These are phyloP conservation scores for Cosmia trapezina DNA, from an alignment of 2,888 invertebrate genomes.

Conservation along the genomic window DNA sequence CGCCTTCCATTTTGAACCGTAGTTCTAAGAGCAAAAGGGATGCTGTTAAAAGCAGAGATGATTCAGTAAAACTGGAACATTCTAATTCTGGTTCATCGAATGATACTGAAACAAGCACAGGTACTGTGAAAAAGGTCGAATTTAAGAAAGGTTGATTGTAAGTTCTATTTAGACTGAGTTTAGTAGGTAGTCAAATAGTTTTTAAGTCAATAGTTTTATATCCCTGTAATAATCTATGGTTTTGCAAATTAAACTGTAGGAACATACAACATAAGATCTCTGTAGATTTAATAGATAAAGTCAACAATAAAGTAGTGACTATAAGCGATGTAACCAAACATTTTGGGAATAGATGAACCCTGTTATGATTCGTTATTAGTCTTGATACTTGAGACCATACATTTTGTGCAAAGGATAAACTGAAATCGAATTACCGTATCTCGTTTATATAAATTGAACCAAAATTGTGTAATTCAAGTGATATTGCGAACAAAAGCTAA, in stretches of 20 bases:
- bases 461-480: background rate
- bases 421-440: background rate
- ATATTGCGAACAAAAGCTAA: background rate
- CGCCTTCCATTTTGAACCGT: constrained; percentile 78
- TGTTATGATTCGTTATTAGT: background rate
- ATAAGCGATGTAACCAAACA: background rate
- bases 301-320: constrained; percentile 1
- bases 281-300: constrained; percentile 51
- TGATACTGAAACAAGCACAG: constrained; percentile 88
- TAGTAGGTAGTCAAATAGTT: constrained; percentile 17
- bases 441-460: background rate
- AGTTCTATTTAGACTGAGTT: constrained; percentile 37
- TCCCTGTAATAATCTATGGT: constrained; percentile 12
- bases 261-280: constrained; percentile 59
- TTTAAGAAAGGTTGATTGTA: constrained; percentile 70
- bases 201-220: constrained; percentile 20
- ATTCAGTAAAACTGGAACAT: constrained; percentile 82
- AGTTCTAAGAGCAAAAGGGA: constrained; percentile 73
- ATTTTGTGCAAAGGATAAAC: background rate
- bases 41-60: constrained; percentile 73
- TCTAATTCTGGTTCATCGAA: constrained; percentile 91
- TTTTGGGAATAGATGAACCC: background rate
- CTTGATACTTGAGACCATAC: background rate
- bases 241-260: constrained; percentile 31
- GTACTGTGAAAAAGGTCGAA: constrained; percentile 85